phyloP scores from a whole-genome alignment of 2,113 vertebrate species.

The Onychorhynchus coronatus region DNA sequence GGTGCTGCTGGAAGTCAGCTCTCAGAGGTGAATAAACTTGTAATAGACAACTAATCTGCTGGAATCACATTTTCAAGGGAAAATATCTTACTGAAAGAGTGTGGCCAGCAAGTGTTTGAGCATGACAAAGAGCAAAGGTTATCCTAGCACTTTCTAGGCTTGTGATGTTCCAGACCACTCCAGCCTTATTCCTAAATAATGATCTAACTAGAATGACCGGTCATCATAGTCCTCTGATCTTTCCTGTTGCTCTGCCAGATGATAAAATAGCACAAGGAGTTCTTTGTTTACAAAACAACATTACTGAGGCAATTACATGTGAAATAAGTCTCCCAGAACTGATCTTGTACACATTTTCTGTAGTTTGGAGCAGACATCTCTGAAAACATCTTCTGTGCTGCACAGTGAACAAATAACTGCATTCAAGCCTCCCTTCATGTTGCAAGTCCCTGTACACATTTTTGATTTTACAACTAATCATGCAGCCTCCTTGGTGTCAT shows the following conservation, averaged over 20 bases:
- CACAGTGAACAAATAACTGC: not conserved
- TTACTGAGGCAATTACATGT: not conserved
- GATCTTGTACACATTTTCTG: not conserved
- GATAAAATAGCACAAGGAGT: not conserved
- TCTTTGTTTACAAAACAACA: slow-evolving; percentile 14
- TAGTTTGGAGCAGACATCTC: not conserved
- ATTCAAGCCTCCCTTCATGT: not conserved
- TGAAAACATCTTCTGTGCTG: not conserved
- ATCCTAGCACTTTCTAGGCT: not conserved
- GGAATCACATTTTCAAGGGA: not conserved
- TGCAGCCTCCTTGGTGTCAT: not conserved
- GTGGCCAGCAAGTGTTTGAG: not conserved
- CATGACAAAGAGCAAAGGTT: not conserved
- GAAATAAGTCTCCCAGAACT: not conserved
- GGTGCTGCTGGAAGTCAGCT: not conserved
- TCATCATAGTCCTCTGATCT: not conserved
- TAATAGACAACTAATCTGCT: not conserved
- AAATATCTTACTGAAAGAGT: not conserved
- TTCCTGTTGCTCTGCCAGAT: not conserved
- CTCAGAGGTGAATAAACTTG: not conserved
- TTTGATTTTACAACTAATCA: not conserved
- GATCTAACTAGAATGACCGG: not conserved
- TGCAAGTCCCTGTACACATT: not conserved
- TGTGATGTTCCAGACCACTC: not conserved
- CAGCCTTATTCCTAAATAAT: not conserved